Evolutionary conservation across 2,113 vertebrate species (phyloP), one percentile per base, ranked within the genome.

Genomic region (Chamaetylas fuelleborni): DNA sequence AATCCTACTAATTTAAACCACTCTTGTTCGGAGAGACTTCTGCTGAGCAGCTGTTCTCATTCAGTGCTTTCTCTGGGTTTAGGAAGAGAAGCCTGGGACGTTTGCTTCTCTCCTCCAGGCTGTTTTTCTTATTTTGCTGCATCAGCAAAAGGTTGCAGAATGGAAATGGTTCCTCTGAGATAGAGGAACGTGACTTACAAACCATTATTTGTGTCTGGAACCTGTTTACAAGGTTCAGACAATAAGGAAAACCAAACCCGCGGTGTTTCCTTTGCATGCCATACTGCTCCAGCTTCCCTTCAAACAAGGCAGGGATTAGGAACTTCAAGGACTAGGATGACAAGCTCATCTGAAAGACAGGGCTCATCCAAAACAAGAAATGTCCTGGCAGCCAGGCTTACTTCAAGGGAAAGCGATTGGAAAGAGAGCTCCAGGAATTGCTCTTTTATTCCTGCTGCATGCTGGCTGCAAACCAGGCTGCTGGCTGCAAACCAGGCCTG

Each of bases 1-100:
- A 76, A 95, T 97, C 81, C 90, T 89, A 96, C 95, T 97, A 96
- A 97, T 97, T 97, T 96, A 96, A 97, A 95, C 91, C 87, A 87
- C 90, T 96, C 93, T 70, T 93, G 78, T 91, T 97, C 2, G 0
- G 58, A 66, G 86, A 89, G 90, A 77, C 83, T 95, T 96, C 92
- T 95, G 96, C 93, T 93, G 91, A 94, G 90, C 97, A 97, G 94
- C 96, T 97, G 96, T 89, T 97, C 95, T 83, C 28, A 19, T 88
- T 95, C 93, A 56, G 81, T 93, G 82, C 71, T 86, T 96, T 93
- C 78, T 69, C 81, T 81, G 86, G 77, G 57, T 81, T 81, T 96
- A 70, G 65, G 74, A 90, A 86, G 82, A 87, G 73, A 47, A 91
- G 80, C 36, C 71, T 83, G 86, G 79, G 93, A 88, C 48, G 1